These are phyloP conservation scores for Exephanes ischioxanthus DNA, from an alignment of 2,888 invertebrate genomes.

Conservation along the genomic window DNA sequence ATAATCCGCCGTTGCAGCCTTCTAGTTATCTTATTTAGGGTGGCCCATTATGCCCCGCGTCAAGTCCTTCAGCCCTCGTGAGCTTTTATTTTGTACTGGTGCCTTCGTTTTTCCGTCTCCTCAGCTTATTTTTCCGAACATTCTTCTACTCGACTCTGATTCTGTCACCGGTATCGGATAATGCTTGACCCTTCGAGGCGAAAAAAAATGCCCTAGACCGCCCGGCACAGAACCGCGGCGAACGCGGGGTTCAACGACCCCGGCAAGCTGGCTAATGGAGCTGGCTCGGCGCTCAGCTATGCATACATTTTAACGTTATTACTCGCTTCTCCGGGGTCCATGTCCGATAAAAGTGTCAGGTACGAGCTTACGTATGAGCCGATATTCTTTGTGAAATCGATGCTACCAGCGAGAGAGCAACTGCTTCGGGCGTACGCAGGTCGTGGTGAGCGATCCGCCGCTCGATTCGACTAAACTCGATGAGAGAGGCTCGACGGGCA, in stretches of 20 bases:
- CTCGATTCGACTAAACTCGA: constrained; percentile 42
- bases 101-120: too few relatives aligned
- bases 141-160: too few relatives aligned
- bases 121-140: neutral
- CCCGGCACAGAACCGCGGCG: constrained; percentile 17
- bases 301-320: constrained; percentile 49
- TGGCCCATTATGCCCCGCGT: too few relatives aligned
- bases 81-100: too few relatives aligned
- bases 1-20: too few relatives aligned
- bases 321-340: constrained; percentile 46
- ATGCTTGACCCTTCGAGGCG: neutral
- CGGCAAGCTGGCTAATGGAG: neutral
- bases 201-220: neutral
- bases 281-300: constrained; percentile 33
- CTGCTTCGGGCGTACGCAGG: constrained; percentile 50
- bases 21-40: too few relatives aligned
- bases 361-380: constrained; percentile 7
- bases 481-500: constrained; percentile 47
- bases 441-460: constrained; percentile 16
- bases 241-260: constrained; percentile 52
- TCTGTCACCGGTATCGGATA: neutral
- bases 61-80: too few relatives aligned
- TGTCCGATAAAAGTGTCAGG: constrained; percentile 50
- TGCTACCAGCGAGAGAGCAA: constrained; percentile 35
- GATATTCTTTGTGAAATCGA: constrained; percentile 59